phyloP scores from a whole-genome alignment of 2,888 invertebrate species.

The Agrilus biguttatus region DNA sequence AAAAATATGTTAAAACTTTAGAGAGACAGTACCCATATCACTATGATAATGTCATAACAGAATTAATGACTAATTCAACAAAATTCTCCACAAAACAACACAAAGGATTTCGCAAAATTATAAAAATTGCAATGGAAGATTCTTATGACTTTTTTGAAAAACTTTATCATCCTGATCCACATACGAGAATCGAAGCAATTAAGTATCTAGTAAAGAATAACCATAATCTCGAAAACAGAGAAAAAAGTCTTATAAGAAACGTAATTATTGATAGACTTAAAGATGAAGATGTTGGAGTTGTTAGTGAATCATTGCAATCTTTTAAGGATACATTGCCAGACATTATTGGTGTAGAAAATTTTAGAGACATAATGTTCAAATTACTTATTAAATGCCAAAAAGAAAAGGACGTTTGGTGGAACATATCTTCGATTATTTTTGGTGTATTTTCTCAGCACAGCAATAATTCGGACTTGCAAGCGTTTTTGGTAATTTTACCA shows the following conservation, averaged over 20 bases:
- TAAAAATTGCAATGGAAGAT: conserved; percentile 15
- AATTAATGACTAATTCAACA: conserved; percentile 30
- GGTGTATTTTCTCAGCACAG: conserved; percentile 14
- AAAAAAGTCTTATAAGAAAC: conserved; percentile 46
- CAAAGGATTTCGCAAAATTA: conserved; percentile 18
- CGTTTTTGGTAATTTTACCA: conserved; percentile 44
- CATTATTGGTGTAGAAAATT: conserved; percentile 16
- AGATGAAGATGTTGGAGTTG: conserved; percentile 51
- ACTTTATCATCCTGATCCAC: conserved; percentile 54
- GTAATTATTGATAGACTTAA: conserved; percentile 49
- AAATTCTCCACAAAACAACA: conserved; percentile 7
- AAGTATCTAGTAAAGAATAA: conserved; percentile 45
- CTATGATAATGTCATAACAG: conserved; percentile 54
- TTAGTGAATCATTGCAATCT: conserved; percentile 36
- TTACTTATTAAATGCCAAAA: conserved; percentile 35
- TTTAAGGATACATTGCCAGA: conserved; percentile 5
- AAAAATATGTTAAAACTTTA: conserved; percentile 39
- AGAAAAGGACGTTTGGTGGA: conserved; percentile 27
- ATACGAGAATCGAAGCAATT: conserved; percentile 52
- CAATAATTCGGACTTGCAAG: conserved; percentile 37
- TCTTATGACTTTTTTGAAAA: conserved; percentile 44
- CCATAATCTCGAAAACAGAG: conserved; percentile 33
- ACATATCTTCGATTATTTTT: conserved; percentile 19
- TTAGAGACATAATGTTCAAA: conserved; percentile 35
- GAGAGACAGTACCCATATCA: conserved; percentile 57